Evolutionary conservation across 2,888 invertebrate genomes (phyloP).

Genomic region (Andrena bucephala): DNA sequence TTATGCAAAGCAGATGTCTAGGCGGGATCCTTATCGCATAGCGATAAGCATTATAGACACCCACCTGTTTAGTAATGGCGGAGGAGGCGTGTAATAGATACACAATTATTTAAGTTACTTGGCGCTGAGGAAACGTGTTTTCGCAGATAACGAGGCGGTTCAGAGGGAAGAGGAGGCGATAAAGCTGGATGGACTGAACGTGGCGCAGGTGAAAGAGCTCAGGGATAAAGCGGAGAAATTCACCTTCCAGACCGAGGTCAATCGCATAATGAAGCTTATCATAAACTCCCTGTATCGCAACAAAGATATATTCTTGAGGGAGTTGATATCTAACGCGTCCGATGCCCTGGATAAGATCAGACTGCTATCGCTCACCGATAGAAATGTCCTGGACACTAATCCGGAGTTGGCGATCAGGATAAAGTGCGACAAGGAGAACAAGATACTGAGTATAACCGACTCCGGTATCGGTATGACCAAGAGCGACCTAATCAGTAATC

Average conservation of each 20-base stretch:
- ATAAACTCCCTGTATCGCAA: constrained; percentile 99
- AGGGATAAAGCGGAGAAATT: constrained; percentile 95
- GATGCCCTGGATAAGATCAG: constrained; percentile 99
- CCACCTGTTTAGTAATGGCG: neutral
- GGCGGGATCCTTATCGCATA: constrained; percentile 13
- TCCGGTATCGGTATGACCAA: constrained; percentile 99
- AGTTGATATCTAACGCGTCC: constrained; percentile 99
- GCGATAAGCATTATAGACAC: neutral
- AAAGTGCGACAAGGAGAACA: constrained; percentile 95
- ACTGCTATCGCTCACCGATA: constrained; percentile 95
- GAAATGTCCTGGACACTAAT: constrained; percentile 91
- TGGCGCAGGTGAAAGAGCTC: constrained; percentile 96
- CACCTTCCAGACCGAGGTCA: constrained; percentile 99
- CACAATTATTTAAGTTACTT: neutral
- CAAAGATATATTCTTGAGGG: constrained; percentile 99
- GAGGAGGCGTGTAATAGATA: neutral
- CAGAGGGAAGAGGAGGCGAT: constrained; percentile 98
- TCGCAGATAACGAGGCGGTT: constrained; percentile 94
- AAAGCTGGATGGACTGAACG: constrained; percentile 97
- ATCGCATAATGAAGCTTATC: constrained; percentile 99
- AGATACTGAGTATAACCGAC: constrained; percentile 97
- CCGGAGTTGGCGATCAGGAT: constrained; percentile 93
- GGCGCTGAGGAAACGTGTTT: neutral
- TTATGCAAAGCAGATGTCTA: neutral
- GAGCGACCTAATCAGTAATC: constrained; percentile 96